Evolutionary conservation across 2,888 invertebrate species (phyloP).

Genomic region (Cylloceria caligata): DNA sequence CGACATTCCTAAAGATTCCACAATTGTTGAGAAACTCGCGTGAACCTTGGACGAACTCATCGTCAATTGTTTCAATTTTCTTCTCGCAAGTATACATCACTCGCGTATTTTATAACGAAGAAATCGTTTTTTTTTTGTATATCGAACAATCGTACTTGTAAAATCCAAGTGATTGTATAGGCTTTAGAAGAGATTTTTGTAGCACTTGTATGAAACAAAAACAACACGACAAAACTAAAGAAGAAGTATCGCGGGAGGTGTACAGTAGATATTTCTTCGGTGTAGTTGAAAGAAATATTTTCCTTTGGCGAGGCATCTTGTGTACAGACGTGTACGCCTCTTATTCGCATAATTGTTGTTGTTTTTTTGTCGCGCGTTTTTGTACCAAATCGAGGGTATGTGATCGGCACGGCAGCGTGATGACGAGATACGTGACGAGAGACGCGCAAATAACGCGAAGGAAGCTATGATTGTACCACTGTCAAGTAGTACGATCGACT

Average conservation of each 20-base stretch:
- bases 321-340: conserved; percentile 44
- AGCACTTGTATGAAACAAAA: conserved; percentile 61
- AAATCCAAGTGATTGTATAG: conserved; percentile 34
- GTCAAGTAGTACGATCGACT: conserved; percentile 19
- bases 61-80: background rate
- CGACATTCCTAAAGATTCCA: conserved; percentile 66
- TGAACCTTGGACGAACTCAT: background rate
- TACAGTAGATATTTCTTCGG: conserved; percentile 63
- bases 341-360: conserved; percentile 15
- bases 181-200: conserved; percentile 54
- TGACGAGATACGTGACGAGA: background rate
- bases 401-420: conserved; percentile 2
- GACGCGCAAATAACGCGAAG: background rate
- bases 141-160: conserved; percentile 38
- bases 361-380: conserved; percentile 31
- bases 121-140: conserved; percentile 51
- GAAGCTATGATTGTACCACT: background rate
- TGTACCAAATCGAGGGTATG: conserved; percentile 27
- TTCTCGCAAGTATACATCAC: conserved; percentile 7
- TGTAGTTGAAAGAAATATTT: conserved; percentile 14
- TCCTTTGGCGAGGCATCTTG: conserved; percentile 25
- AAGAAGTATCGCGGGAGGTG: conserved; percentile 51
- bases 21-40: conserved; percentile 25
- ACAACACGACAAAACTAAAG: conserved; percentile 12
- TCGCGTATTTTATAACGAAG: conserved; percentile 32